These are phyloP conservation scores for Australoheros scitulus DNA, from an alignment of 2,113 vertebrate species.

Conservation along the genomic window DNA sequence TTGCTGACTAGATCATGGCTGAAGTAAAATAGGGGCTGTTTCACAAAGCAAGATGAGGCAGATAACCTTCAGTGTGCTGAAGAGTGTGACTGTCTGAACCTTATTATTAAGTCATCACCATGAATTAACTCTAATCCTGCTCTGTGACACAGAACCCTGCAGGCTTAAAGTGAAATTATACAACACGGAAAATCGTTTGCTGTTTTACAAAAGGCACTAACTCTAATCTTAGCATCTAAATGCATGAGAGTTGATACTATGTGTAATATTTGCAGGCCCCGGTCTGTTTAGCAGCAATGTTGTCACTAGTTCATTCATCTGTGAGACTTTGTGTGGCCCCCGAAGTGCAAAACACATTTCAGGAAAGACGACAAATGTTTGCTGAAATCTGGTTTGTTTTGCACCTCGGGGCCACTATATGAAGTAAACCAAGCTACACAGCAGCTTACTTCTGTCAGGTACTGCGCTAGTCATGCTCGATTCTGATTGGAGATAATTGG, in stretches of 20 bases:
- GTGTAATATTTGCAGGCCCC: background rate
- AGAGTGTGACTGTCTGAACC: background rate
- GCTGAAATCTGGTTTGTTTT: background rate
- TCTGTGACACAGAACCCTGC: background rate
- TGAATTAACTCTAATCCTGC: background rate
- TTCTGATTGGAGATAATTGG: background rate
- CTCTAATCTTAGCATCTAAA: background rate
- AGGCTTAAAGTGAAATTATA: background rate
- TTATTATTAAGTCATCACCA: background rate
- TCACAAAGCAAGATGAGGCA: background rate
- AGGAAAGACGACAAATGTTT: background rate
- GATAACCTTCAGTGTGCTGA: background rate
- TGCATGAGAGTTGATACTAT: background rate
- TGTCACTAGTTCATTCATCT: background rate
- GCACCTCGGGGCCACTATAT: background rate
- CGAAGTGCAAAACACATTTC: background rate
- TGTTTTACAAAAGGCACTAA: background rate
- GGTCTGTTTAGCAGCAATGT: conserved; percentile 1
- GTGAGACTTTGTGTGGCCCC: background rate
- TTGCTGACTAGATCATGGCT: background rate
- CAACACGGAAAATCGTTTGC: background rate
- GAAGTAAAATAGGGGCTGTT: background rate
- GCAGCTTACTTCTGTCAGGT: background rate
- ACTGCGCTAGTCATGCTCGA: background rate
- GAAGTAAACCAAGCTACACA: background rate